Evolutionary conservation across 2,113 vertebrate genomes (phyloP).

Genomic region (Neogale vison): DNA sequence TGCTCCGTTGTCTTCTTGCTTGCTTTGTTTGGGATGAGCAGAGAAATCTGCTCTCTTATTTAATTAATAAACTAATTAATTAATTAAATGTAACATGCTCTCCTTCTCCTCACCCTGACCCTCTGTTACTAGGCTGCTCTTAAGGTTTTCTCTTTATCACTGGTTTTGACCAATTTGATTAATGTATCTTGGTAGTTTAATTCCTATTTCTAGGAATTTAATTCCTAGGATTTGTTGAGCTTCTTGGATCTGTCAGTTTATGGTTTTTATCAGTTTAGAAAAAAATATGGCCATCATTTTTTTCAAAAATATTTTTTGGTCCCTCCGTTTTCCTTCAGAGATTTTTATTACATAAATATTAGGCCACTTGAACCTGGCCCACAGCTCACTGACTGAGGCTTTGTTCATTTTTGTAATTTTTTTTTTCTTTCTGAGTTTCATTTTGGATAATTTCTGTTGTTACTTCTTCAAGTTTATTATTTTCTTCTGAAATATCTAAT

Average conservation of each 20-base stretch:
- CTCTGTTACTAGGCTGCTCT: neutral
- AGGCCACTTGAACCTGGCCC: neutral
- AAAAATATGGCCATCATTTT: neutral
- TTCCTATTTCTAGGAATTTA: neutral
- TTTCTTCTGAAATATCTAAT: neutral
- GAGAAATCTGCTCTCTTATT: neutral
- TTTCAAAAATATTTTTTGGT: neutral
- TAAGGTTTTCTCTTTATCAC: neutral
- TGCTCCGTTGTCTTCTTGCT: neutral
- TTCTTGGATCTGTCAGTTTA: neutral
- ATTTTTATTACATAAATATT: neutral
- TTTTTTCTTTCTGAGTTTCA: neutral
- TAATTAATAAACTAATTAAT: neutral
- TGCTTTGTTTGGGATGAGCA: constrained; percentile 1
- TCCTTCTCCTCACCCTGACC: neutral
- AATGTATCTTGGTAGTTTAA: neutral
- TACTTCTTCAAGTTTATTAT: neutral
- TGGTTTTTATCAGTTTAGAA: neutral
- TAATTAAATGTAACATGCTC: neutral
- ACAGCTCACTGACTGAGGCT: neutral
- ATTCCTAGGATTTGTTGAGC: neutral
- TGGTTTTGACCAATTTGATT: neutral
- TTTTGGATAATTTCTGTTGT: neutral
- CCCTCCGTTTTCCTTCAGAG: neutral
- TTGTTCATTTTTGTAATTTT: neutral